Percentiles rank a stretch among this genome's conserved stretches.
These are phyloP conservation scores for Spilogale gracilis DNA, from an alignment of 2,113 vertebrate species.

Conservation along the genomic window DNA sequence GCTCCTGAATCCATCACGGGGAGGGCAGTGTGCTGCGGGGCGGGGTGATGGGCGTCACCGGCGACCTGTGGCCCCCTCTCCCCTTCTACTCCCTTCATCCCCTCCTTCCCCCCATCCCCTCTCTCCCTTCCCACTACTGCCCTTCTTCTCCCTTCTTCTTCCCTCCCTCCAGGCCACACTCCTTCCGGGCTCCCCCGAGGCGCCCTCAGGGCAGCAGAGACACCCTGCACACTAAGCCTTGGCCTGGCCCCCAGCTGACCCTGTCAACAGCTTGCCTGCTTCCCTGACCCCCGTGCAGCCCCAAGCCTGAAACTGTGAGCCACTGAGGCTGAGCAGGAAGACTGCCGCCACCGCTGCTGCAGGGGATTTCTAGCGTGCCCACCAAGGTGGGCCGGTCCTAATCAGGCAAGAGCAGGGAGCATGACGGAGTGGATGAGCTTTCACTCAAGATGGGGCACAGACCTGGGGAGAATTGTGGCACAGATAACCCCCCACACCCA, in stretches of 20 bases:
- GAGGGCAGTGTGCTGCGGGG: neutral
- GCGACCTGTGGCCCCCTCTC: neutral
- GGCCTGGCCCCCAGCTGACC: slow-evolving; percentile 61
- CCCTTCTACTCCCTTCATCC: neutral
- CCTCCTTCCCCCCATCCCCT: neutral
- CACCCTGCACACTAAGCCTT: slow-evolving; percentile 55
- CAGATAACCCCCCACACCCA: too few relatives aligned
- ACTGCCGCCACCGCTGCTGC: neutral
- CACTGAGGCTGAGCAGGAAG: slow-evolving; percentile 41
- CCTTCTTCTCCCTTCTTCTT: neutral
- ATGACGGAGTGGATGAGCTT: neutral
- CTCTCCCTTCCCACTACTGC: too few relatives aligned
- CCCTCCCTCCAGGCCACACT: neutral
- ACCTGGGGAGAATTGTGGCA: neutral
- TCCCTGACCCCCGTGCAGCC: slow-evolving; percentile 3
- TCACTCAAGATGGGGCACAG: neutral
- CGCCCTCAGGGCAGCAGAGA: slow-evolving; percentile 72
- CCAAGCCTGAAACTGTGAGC: slow-evolving; percentile 63
- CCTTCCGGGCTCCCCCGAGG: slow-evolving; percentile 53
- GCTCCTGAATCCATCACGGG: neutral
- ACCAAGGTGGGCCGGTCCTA: slow-evolving; percentile 1
- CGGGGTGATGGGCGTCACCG: neutral
- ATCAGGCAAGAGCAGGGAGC: slow-evolving; percentile 60
- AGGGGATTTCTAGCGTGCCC: slow-evolving; percentile 55
- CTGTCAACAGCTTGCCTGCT: slow-evolving; percentile 71